Base-by-base conservation (phyloP, 2,888 invertebrate species). In the Cephus spinipes region DNA sequence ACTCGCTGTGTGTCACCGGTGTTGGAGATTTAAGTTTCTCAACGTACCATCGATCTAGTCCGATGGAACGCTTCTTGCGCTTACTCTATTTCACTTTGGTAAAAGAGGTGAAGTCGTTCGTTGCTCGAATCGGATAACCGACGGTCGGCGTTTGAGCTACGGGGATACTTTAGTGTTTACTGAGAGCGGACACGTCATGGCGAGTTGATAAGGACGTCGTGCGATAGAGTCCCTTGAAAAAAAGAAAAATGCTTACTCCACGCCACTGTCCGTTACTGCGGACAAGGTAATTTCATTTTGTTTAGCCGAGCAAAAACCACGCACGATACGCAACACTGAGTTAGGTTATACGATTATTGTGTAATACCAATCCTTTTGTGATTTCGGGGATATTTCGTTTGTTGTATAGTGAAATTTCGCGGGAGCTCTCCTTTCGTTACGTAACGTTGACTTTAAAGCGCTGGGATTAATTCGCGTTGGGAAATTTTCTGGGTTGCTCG, bases 211-310 rank as follows among this genome's bases (percentile, higher is more conserved):
- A 55, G 55, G 55, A 55, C 55, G 55, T 23, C 9, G 23, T 55
- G 55, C 55, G 80, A 81, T 79, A 83, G 81, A 78, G 77, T 55
- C 23, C 55, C 23, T 55, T 55, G 23, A 55, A 55, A 55, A 55
- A 40, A 6, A 0, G 2, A 55, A 55, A 11, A 12, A 12, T 4
- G 15, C 1, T 2, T 55, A 55, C 9, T 55, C 55, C 23, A 55
- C 55, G 55, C 23, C 55, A 55, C 55, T 55, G 23, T 55, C 55
- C 23, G 23, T 9, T 55, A 55, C 9, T 2, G 9, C 23, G 55
- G 6, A 55, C 55, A 55, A 55, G 55, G 55, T 55, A 55, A 55
- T 55, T 23, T 9, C 23, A 55, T 23, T 55, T 55, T 55, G 40
- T 40, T 4, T 40, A 32, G 15, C 15, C 15, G 6, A 40, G 6